phyloP scores from a whole-genome alignment of 64 coral and sea anemone species.

The Exaiptasia diaphana region DNA sequence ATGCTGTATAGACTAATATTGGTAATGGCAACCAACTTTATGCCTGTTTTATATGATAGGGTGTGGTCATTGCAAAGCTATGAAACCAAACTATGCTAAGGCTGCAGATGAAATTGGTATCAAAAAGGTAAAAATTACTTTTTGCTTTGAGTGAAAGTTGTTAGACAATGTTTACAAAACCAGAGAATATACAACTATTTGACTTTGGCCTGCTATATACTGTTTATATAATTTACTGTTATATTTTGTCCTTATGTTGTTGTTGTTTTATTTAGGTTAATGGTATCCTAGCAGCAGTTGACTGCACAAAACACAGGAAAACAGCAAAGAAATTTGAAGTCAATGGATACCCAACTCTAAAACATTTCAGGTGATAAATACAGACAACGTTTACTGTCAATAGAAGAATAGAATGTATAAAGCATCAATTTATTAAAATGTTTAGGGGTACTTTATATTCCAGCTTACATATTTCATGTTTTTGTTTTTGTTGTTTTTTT shows the following conservation, averaged over 20 bases:
- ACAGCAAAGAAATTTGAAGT: conserved; percentile 51
- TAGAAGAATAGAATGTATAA: too few relatives aligned
- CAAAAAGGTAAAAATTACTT: conserved; percentile 63
- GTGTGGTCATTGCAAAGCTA: conserved; percentile 70
- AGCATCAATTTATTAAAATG: too few relatives aligned
- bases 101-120: conserved; percentile 44
- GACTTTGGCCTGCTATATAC: too few relatives aligned
- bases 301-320: conserved; percentile 62
- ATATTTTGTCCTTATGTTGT: too few relatives aligned
- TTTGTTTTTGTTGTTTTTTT: too few relatives aligned
- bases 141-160: too few relatives aligned
- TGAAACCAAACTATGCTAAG: conserved; percentile 69
- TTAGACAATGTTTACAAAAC: too few relatives aligned
- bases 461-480: too few relatives aligned
- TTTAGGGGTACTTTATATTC: too few relatives aligned
- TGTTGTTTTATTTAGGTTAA: conserved; percentile 28
- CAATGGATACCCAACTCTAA: conserved; percentile 58
- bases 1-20: not conserved
- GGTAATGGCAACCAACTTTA: too few relatives aligned
- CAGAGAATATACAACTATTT: too few relatives aligned
- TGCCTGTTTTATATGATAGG: conserved; percentile 14
- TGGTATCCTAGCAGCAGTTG: conserved; percentile 64
- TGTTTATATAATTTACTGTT: too few relatives aligned
- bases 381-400: not conserved
- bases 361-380: conserved; percentile 62